Conservation (phyloP, 2,888 invertebrate species). For the Ecliptopera silaceata region DNA sequence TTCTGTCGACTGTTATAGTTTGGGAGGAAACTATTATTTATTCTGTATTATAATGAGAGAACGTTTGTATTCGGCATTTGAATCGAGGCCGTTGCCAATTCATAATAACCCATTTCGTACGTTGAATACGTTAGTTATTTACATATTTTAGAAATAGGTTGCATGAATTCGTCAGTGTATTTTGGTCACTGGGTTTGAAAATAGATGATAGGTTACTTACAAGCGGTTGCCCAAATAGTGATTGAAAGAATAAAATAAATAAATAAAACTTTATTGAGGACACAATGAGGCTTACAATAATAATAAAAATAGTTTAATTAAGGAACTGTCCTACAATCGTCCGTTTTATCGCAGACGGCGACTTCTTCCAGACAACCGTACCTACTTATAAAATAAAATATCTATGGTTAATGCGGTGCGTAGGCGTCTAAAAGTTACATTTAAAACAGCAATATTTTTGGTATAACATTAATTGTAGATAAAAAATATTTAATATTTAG, state of each 20-base stretch:
- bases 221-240: neutral
- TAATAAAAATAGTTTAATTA: neutral
- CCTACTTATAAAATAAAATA: too few relatives aligned
- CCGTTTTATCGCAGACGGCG: too few relatives aligned
- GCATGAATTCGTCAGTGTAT: constrained; percentile 15
- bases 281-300: neutral
- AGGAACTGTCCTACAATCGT: too few relatives aligned
- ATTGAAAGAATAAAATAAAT: neutral
- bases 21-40: neutral
- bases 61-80: constrained; percentile 33
- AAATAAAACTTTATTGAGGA: neutral
- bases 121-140: constrained; percentile 29
- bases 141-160: constrained; percentile 29
- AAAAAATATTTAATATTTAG: too few relatives aligned
- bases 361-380: too few relatives aligned
- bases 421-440: too few relatives aligned
- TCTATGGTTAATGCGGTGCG: too few relatives aligned
- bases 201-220: neutral
- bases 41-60: constrained; percentile 24
- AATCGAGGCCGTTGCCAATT: constrained; percentile 33
- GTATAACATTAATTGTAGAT: too few relatives aligned
- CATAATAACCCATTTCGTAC: constrained; percentile 32
- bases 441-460: too few relatives aligned
- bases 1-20: too few relatives aligned
- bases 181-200: constrained; percentile 7